phyloP scores from a whole-genome alignment of 2,888 invertebrate genomes.

The Aporophyla nigra region DNA sequence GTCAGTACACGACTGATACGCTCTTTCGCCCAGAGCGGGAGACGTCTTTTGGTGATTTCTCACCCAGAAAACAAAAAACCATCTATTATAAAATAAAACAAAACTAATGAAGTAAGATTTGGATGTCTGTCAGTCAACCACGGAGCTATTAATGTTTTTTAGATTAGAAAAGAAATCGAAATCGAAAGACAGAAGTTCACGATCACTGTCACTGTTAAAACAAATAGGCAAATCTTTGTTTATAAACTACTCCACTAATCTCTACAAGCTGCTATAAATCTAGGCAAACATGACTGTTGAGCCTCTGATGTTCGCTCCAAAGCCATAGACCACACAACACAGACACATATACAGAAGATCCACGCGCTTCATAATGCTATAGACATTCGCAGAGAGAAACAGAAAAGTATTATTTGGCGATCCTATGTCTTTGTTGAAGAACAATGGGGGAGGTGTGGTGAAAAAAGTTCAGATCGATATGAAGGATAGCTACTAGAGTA shows the following conservation, averaged over 20 bases:
- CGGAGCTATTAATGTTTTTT: neutral
- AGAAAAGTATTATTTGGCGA: neutral
- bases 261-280: slow-evolving; percentile 64
- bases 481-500: too few relatives aligned
- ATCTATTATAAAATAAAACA: too few relatives aligned
- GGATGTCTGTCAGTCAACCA: neutral
- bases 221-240: slow-evolving; percentile 57
- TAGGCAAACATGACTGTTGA: slow-evolving; percentile 63
- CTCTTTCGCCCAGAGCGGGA: too few relatives aligned
- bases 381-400: neutral
- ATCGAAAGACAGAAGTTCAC: slow-evolving; percentile 31
- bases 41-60: too few relatives aligned
- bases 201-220: slow-evolving; percentile 42
- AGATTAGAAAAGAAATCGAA: slow-evolving; percentile 41
- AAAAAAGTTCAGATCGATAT: neutral
- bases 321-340: neutral
- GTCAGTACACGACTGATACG: too few relatives aligned
- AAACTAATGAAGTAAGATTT: neutral
- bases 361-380: neutral
- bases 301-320: slow-evolving; percentile 63
- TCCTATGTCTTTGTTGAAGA: too few relatives aligned
- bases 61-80: too few relatives aligned
- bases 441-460: too few relatives aligned
- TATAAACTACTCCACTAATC: slow-evolving; percentile 56
- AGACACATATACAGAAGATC: slow-evolving; percentile 41